phyloP scores from a whole-genome alignment of 2,113 vertebrate species.

The Lutjanus erythropterus region DNA sequence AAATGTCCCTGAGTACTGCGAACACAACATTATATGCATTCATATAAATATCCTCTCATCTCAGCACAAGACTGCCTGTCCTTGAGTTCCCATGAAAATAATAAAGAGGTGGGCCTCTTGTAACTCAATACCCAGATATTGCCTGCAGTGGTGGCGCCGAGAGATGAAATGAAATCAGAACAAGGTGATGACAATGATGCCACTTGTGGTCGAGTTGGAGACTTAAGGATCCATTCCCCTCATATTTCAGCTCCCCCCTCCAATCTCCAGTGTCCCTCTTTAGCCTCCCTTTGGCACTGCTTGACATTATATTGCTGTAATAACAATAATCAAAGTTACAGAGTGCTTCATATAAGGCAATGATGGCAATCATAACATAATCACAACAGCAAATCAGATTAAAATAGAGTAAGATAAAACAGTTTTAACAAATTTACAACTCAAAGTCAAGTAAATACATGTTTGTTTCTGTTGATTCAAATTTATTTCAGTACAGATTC shows the following conservation, averaged over 20 bases:
- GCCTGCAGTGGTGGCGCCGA: conserved; percentile 78
- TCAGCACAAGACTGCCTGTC: conserved; percentile 64
- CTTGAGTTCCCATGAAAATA: conserved; percentile 86
- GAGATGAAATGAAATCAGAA: conserved; percentile 87
- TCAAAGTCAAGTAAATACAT: too few species aligned
- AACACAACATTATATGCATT: conserved; percentile 78
- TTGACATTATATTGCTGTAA: conserved; percentile 23
- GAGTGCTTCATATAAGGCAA: conserved; percentile 5
- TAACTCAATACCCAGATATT: conserved; percentile 82
- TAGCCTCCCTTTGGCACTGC: conserved; percentile 36
- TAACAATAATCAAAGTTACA: conserved; percentile 23
- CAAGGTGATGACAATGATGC: conserved; percentile 87
- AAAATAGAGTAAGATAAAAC: background rate
- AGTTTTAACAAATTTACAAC: too few species aligned
- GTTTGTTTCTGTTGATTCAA: too few species aligned
- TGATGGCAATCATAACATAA: background rate
- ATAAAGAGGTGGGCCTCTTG: conserved; percentile 80
- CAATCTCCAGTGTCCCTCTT: conserved; percentile 29
- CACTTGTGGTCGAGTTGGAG: conserved; percentile 82
- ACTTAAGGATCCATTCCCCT: conserved; percentile 67
- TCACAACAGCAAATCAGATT: background rate
- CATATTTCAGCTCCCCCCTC: conserved; percentile 46
- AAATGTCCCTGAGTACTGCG: conserved; percentile 74
- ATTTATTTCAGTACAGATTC: too few species aligned
- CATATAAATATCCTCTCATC: conserved; percentile 80